Percentiles rank a stretch among this genome's conserved stretches.
phyloP scores from a whole-genome alignment of 2,888 invertebrate genomes.

The Penaeus monodon region DNA sequence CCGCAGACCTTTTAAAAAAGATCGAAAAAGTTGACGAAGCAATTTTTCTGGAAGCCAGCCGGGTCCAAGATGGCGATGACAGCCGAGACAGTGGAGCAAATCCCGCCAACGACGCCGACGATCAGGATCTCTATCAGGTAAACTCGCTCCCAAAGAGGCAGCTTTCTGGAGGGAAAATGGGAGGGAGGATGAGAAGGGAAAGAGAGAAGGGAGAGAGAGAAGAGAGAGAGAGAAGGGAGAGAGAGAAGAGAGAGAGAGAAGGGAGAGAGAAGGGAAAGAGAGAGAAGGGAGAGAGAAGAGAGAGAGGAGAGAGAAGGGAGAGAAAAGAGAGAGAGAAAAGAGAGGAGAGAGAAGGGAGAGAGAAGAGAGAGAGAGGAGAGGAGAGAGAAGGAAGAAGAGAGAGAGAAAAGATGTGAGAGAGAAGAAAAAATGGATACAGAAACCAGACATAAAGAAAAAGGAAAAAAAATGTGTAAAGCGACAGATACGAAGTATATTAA shows the following conservation, averaged over 20 bases:
- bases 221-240: background rate
- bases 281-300: too few species aligned
- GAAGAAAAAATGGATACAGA: background rate
- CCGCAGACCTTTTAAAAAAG: too few species aligned
- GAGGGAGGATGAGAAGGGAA: background rate
- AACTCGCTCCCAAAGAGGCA: slow-evolving; percentile 12
- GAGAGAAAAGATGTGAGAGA: background rate
- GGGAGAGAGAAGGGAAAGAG: background rate
- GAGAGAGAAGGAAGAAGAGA: background rate
- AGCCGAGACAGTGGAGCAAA: slow-evolving; percentile 18
- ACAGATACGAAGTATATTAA: too few species aligned
- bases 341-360: background rate
- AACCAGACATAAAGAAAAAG: too few species aligned
- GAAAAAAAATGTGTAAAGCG: too few species aligned
- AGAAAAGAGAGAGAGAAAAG: too few species aligned
- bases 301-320: background rate
- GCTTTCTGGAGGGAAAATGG: background rate
- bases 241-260: background rate
- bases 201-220: background rate
- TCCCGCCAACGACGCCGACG: slow-evolving; percentile 17
- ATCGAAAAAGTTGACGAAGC: too few species aligned
- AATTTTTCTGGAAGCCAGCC: too few species aligned
- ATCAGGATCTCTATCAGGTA: slow-evolving; percentile 13
- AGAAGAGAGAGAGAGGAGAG: background rate
- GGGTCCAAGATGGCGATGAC: too few species aligned